Evolutionary conservation across 1,140 invertebrate genomes (phyloP).

Genomic region (Drosophila willistoni): DNA sequence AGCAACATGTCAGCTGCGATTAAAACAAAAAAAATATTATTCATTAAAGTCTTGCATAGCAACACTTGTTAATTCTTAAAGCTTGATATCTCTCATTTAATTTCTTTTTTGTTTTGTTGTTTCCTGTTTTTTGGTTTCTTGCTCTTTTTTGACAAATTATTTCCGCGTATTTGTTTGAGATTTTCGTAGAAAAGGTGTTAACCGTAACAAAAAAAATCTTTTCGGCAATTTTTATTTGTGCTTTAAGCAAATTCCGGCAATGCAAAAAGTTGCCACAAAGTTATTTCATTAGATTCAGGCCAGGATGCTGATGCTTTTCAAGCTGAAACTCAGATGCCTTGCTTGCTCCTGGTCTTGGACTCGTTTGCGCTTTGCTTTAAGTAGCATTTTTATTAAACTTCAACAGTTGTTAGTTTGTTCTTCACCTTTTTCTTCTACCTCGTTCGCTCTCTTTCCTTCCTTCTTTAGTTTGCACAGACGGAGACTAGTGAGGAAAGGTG

Average conservation of each 20-base stretch:
- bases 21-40: no score
- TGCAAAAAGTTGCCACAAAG: constrained; percentile 58
- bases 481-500: no score
- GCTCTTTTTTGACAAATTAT: constrained; percentile 15
- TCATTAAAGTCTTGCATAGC: no score
- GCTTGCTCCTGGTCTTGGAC: constrained; percentile 18
- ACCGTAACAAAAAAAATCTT: constrained; percentile 28
- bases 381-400: constrained; percentile 56
- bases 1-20: no score
- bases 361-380: constrained; percentile 30
- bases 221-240: constrained; percentile 53
- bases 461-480: no score
- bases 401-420: constrained; percentile 53
- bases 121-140: background rate
- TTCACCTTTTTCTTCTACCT: constrained; percentile 21
- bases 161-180: constrained; percentile 32
- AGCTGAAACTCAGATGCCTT: background rate
- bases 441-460: no score
- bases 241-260: constrained; percentile 56
- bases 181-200: constrained; percentile 4
- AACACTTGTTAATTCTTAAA: background rate
- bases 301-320: background rate
- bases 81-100: constrained; percentile 8
- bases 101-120: constrained; percentile 35
- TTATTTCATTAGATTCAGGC: constrained; percentile 53